These are phyloP conservation scores for Remorina albescens DNA, from an alignment of 2,797 vertebrate species.

Conservation along the genomic window DNA sequence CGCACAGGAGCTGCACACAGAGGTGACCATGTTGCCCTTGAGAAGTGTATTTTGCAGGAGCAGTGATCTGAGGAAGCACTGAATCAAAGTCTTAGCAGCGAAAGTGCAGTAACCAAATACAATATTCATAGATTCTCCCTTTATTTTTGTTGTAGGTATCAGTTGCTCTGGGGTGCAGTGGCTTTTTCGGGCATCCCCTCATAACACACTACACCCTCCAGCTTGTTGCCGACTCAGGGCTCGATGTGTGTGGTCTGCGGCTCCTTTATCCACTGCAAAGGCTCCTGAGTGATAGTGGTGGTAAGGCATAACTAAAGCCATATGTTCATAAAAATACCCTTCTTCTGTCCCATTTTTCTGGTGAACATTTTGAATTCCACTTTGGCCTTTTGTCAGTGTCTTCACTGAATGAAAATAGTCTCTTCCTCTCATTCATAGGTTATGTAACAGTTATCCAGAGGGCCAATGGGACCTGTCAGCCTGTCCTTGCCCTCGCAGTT, in stretches of 20 bases:
- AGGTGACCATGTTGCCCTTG: conserved; percentile 61
- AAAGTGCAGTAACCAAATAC: neutral
- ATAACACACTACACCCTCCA: conserved; percentile 79
- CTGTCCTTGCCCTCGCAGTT: conserved; percentile 72
- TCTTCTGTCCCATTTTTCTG: neutral
- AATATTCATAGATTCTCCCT: neutral
- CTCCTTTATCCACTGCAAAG: conserved; percentile 76
- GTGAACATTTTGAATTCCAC: neutral
- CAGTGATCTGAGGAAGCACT: neutral
- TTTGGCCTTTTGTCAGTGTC: conserved; percentile 3
- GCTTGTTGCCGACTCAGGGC: conserved; percentile 69
- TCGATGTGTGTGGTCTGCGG: conserved; percentile 81
- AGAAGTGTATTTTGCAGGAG: conserved; percentile 1
- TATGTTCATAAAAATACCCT: conserved; percentile 24
- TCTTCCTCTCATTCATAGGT: conserved; percentile 65
- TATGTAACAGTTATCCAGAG: conserved; percentile 39
- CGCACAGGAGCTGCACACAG: conserved; percentile 65
- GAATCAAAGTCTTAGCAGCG: neutral
- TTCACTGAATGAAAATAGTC: neutral
- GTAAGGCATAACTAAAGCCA: conserved; percentile 59
- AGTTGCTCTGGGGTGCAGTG: conserved; percentile 69
- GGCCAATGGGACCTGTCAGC: conserved; percentile 19
- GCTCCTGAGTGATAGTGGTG: conserved; percentile 69
- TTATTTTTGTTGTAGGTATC: conserved; percentile 74
- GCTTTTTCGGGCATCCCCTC: conserved; percentile 70